A percentile compares a stretch with the other conserved stretches of the same genome.
These are phyloP conservation scores for Drymonia ruficornis DNA, from an alignment of 2,888 invertebrate genomes.

Conservation along the genomic window DNA sequence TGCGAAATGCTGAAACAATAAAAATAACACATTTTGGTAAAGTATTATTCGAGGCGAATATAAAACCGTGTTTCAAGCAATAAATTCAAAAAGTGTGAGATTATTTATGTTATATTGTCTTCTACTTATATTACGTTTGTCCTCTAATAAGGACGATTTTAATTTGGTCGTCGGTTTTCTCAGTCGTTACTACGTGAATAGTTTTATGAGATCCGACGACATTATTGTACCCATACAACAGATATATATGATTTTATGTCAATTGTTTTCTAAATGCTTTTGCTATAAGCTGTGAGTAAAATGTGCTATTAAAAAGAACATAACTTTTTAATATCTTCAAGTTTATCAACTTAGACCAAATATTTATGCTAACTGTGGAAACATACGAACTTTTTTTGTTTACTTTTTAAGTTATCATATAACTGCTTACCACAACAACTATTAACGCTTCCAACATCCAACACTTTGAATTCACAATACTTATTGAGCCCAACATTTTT, in stretches of 20 bases:
- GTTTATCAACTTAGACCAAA: neutral
- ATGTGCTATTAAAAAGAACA: neutral
- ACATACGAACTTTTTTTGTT: neutral
- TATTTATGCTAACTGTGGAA: neutral
- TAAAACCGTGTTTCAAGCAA: neutral
- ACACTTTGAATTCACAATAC: neutral
- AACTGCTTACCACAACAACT: neutral
- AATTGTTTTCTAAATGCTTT: neutral
- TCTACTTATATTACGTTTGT: neutral
- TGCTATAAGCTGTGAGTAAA: neutral
- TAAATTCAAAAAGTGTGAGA: slow-evolving; percentile 1
- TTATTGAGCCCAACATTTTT: neutral
- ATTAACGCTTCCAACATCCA: neutral
- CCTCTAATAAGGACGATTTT: slow-evolving; percentile 1
- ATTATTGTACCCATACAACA: neutral
- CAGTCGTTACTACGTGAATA: neutral
- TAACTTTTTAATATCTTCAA: neutral
- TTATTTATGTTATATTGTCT: neutral
- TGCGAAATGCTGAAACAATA: no score
- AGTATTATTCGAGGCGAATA: neutral
- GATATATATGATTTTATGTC: neutral
- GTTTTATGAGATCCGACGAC: neutral
- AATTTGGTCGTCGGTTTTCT: neutral
- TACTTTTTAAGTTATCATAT: neutral
- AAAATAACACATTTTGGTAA: no score